phyloP scores from a whole-genome alignment of 2,797 vertebrate species.

The Sarcophilus harrisii region DNA sequence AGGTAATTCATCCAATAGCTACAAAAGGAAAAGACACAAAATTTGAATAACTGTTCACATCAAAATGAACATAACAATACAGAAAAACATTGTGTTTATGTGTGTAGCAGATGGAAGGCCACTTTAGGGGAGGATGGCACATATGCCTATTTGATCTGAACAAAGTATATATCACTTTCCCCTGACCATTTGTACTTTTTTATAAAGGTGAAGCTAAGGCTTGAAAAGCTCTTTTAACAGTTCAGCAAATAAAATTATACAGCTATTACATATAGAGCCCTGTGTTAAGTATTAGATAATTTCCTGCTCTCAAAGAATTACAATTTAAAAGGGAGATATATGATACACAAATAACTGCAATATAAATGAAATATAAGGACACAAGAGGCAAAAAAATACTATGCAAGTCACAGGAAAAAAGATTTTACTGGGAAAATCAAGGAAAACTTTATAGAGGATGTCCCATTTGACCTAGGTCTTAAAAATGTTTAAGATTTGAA shows the following conservation, averaged over 20 bases:
- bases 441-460: background rate
- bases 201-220: background rate
- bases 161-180: background rate
- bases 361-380: background rate
- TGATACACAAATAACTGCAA: background rate
- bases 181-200: background rate
- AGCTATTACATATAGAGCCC: background rate
- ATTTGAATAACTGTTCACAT: slow-evolving; percentile 37
- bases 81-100: background rate
- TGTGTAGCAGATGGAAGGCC: background rate
- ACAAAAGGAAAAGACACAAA: slow-evolving; percentile 77
- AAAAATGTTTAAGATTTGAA: background rate
- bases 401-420: slow-evolving; percentile 6
- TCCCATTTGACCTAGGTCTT: background rate
- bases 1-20: slow-evolving; percentile 98
- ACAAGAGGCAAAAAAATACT: background rate
- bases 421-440: background rate
- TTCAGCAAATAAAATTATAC: background rate
- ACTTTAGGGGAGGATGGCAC: background rate
- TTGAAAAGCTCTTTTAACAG: slow-evolving; percentile 2
- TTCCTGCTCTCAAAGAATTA: background rate
- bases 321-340: background rate
- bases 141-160: background rate
- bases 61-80: slow-evolving; percentile 42
- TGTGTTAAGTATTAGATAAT: background rate